Evolutionary conservation across 2,888 invertebrate species (phyloP), one percentile per base, ranked within the genome.

Genomic region (Plusia festucae): DNA sequence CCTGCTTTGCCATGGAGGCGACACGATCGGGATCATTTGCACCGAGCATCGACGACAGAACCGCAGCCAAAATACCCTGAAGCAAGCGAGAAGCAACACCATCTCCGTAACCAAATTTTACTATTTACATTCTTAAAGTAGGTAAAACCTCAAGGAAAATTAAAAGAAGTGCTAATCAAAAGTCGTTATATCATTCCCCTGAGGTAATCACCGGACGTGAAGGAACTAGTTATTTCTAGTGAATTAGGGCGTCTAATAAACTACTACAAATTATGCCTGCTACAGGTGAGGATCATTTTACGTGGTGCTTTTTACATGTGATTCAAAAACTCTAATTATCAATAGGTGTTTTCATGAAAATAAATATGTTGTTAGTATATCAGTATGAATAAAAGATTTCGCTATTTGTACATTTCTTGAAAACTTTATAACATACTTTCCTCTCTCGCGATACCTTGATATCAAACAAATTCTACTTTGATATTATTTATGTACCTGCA

Each of bases 1-100:
- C 98, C 95, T 98, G 98, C 96, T 98, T 98, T 95, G 98, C 98
- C 97, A 98, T 98, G 95, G 97, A 97, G 96, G 98, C 97, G 95
- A 98, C 97, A 96, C 98, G 98, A 94, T 97, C 97, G 91, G 98
- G 98, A 96, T 98, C 97, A 96, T 97, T 97, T 95, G 97, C 97
- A 96, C 98, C 98, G 95, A 98, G 97, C 96, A 98, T 96, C 95
- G 98, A 97, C 93, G 98, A 97, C 95, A 98, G 97, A 94, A 98
- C 97, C 95, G 98, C 98, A 93, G 98, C 97, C 97, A 98, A 97
- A 96, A 98, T 97, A 95, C 97, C 97, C 98, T 98, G 97, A 96
- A 95, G 95, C 94, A 96, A 95, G 95, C 95, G 93, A 96, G 93
- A 95, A 95, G 95, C 95, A 88, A 94, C 86, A 92, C 95, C 94